Percentiles rank a stretch among this genome's conserved stretches.
These are phyloP conservation scores for Orientallactaga sibirica DNA, from an alignment of 2,797 vertebrate species.

Conservation along the genomic window DNA sequence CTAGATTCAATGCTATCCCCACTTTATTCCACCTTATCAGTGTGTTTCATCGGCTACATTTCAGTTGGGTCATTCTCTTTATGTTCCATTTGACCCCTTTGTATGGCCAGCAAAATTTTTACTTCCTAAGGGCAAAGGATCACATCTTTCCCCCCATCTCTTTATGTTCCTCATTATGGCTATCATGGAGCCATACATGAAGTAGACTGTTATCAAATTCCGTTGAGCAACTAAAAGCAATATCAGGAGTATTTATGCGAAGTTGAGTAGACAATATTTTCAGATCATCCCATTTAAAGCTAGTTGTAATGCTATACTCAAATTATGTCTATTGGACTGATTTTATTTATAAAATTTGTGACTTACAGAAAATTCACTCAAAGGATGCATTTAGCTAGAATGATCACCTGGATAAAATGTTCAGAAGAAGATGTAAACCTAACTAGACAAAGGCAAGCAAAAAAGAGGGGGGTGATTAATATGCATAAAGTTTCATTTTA, in stretches of 20 bases:
- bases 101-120: not conserved
- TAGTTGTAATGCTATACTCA: not conserved
- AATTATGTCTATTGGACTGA: not conserved
- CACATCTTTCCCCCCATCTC: not conserved
- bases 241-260: not conserved
- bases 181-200: not conserved
- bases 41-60: not conserved
- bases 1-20: not conserved
- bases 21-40: not conserved
- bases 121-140: not conserved
- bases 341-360: slow-evolving; percentile 14
- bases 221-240: not conserved
- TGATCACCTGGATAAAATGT: not conserved
- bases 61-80: not conserved
- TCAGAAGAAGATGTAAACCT: slow-evolving; percentile 1
- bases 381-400: not conserved
- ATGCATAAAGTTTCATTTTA: not conserved
- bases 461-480: not conserved
- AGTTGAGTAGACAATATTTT: not conserved
- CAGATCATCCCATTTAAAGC: not conserved
- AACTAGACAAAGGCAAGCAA: slow-evolving; percentile 33
- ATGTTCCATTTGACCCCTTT: not conserved
- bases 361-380: slow-evolving; percentile 16
- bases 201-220: not conserved
- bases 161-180: not conserved